These are phyloP conservation scores for Coptodon bakossiorum DNA, from an alignment of 2,113 vertebrate genomes.

Conservation along the genomic window DNA sequence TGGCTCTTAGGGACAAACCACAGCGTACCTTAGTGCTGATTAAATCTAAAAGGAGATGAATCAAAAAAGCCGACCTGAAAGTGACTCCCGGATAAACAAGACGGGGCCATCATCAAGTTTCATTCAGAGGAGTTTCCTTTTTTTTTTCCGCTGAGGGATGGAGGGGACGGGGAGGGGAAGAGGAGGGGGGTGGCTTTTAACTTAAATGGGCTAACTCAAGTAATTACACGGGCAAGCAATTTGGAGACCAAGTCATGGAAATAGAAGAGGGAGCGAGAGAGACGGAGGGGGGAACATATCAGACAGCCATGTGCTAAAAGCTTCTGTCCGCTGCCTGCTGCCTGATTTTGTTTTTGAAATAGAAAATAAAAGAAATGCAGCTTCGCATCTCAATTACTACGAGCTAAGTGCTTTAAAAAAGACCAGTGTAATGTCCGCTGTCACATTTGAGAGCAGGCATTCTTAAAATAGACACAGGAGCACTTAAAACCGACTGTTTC, in stretches of 20 bases:
- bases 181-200: conserved; percentile 76
- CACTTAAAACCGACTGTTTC: not conserved
- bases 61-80: conserved; percentile 88
- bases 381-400: not conserved
- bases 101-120: conserved; percentile 93
- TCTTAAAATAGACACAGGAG: not conserved
- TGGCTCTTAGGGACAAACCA: conserved; percentile 96
- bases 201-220: conserved; percentile 90
- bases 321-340: conserved; percentile 58
- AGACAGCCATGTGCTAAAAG: conserved; percentile 78
- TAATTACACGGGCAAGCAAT: conserved; percentile 94
- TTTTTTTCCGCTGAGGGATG: conserved; percentile 39
- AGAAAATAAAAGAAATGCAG: conserved; percentile 62
- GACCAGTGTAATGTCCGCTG: not conserved
- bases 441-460: not conserved
- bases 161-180: conserved; percentile 35
- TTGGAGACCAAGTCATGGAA: conserved; percentile 83
- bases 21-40: conserved; percentile 88
- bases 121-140: conserved; percentile 71
- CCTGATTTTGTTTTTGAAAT: conserved; percentile 53
- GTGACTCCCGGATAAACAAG: conserved; percentile 92
- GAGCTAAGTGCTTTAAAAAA: not conserved
- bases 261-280: conserved; percentile 62
- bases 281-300: not conserved
- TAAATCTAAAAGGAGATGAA: conserved; percentile 95